These are phyloP conservation scores for Tachypleus tridentatus DNA, from an alignment of 1,140 invertebrate species.

Conservation along the genomic window DNA sequence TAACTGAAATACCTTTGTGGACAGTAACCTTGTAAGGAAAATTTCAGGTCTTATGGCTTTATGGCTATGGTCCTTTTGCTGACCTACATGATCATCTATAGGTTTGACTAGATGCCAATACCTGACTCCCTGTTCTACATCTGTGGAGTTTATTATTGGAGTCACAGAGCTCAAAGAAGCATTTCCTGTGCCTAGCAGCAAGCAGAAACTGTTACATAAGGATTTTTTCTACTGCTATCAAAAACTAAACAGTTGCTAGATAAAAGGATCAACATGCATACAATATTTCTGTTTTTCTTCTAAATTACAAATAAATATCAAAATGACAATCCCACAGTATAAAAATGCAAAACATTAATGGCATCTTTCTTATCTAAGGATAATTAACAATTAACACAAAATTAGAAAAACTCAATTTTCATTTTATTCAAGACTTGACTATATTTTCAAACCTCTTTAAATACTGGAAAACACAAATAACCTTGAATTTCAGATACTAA, in stretches of 20 bases:
- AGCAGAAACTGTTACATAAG: not conserved
- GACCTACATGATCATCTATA: constrained; percentile 52
- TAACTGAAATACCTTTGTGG: constrained; percentile 50
- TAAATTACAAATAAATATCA: too few relatives aligned
- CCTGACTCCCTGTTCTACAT: constrained; percentile 29
- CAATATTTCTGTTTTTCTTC: too few relatives aligned
- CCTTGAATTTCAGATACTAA: too few relatives aligned
- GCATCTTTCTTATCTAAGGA: too few relatives aligned
- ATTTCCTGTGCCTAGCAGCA: constrained; percentile 14
- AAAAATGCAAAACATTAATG: too few relatives aligned
- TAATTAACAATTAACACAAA: too few relatives aligned
- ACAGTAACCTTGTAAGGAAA: constrained; percentile 78
- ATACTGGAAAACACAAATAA: too few relatives aligned
- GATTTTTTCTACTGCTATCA: not conserved
- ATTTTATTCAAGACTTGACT: too few relatives aligned
- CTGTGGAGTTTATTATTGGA: constrained; percentile 14
- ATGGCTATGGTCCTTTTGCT: constrained; percentile 39
- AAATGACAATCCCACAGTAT: too few relatives aligned
- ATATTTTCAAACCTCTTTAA: too few relatives aligned
- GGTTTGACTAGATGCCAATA: constrained; percentile 76
- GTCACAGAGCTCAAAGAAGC: constrained; percentile 17
- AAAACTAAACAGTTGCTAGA: not conserved
- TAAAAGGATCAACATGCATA: too few relatives aligned
- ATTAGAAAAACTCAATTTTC: too few relatives aligned
- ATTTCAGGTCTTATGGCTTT: constrained; percentile 63